These are phyloP conservation scores for Pelobates cultripes DNA, from an alignment of 2,797 vertebrate genomes.

Conservation along the genomic window DNA sequence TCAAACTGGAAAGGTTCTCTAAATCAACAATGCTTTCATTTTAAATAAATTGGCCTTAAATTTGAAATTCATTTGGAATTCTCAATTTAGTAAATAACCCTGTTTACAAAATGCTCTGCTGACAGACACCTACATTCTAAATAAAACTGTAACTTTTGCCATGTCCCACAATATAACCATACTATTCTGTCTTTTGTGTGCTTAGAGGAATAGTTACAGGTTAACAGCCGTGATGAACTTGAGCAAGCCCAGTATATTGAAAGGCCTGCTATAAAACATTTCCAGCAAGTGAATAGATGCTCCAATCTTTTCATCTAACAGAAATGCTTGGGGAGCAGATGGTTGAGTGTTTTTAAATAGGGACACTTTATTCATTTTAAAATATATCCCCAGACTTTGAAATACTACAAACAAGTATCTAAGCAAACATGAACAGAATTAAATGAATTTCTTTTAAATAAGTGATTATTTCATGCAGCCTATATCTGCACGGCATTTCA, in stretches of 20 bases:
- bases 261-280: slow-evolving; percentile 12
- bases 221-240: background rate
- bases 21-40: no score
- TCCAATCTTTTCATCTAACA: slow-evolving; percentile 14
- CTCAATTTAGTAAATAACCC: no score
- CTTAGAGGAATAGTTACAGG: background rate
- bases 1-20: no score
- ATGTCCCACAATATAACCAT: no score
- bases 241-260: background rate
- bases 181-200: background rate
- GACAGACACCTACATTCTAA: no score
- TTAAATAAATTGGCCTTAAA: no score
- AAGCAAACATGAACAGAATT: slow-evolving; percentile 17
- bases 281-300: slow-evolving; percentile 17
- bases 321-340: slow-evolving; percentile 41
- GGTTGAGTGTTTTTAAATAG: slow-evolving; percentile 38
- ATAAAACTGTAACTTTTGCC: no score
- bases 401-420: slow-evolving; percentile 13
- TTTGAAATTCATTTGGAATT: no score
- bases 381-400: slow-evolving; percentile 24
- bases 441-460: slow-evolving; percentile 23
- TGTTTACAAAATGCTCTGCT: no score
- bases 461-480: slow-evolving; percentile 6
- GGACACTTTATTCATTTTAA: slow-evolving; percentile 33
- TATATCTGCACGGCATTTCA: background rate